These are phyloP conservation scores for Chlorospingus flavigularis DNA, from an alignment of 2,797 vertebrate species.

Conservation along the genomic window DNA sequence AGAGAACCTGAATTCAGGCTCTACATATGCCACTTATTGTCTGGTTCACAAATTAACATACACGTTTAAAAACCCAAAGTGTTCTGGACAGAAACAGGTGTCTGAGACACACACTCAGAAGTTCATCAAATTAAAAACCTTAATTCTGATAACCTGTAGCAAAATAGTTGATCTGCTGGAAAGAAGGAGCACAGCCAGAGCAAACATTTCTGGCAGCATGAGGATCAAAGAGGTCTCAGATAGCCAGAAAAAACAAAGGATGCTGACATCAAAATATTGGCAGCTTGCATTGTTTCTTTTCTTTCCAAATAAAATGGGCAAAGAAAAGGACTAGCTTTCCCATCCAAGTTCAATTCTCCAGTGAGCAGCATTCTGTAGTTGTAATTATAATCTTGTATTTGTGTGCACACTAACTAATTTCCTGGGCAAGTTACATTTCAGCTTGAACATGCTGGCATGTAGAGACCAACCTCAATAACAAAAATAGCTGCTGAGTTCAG, in stretches of 20 bases:
- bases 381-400: conserved; percentile 62
- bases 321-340: conserved; percentile 23
- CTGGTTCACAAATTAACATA: not conserved
- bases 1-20: not conserved
- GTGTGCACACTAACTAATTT: conserved; percentile 55
- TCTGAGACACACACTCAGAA: not conserved
- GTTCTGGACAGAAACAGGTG: not conserved
- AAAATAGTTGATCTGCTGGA: not conserved
- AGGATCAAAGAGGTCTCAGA: conserved; percentile 48
- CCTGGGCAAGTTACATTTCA: conserved; percentile 36
- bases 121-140: not conserved
- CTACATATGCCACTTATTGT: not conserved
- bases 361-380: conserved; percentile 52
- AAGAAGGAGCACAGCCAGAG: conserved; percentile 3
- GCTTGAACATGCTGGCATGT: conserved; percentile 16
- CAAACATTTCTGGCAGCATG: conserved; percentile 28
- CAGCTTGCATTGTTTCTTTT: conserved; percentile 42
- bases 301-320: conserved; percentile 61
- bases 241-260: conserved; percentile 58
- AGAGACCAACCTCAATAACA: conserved; percentile 45
- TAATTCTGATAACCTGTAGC: conserved; percentile 6
- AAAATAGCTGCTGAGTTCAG: conserved; percentile 62
- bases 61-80: not conserved
- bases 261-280: conserved; percentile 66
- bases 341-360: conserved; percentile 48